Evolutionary conservation across 2,113 vertebrate species (phyloP), one percentile per base, ranked within the genome.

Genomic region (Ariopsis seemanni): DNA sequence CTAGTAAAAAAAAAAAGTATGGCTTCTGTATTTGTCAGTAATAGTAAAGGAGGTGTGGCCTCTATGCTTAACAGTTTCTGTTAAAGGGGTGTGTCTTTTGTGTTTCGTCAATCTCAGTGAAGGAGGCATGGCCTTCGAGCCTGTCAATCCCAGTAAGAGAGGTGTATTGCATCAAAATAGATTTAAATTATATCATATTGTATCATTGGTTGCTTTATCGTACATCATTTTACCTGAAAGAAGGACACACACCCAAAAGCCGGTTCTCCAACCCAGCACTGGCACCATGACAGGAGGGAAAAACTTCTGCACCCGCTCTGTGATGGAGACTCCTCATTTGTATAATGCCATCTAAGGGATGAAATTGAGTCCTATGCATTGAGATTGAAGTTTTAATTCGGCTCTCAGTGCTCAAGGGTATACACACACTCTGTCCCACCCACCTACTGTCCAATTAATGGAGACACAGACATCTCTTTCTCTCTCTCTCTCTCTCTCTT

Each of bases 301-400:
- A 48, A 10, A 48, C 57, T 25, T 53, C 17, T 63, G 69, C 52
- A 71, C 82, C 20, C 22, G 42, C 52, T 87, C 57, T 74, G 57
- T 15, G 20, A 81, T 53, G 69, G 27, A 84, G 85, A 82, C n/a
- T 74, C 67, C 88, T 92, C 90, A 90, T 91, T 91, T 91, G 89
- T 89, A 92, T 92, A 92, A 93, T 92, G 90, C 89, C 63, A 79
- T 85, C 85, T 90, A 90, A 92, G 69, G 90, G 91, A 90, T 91
- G 91, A 93, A 92, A 92, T 92, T 89, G 92, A 91, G 90, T 91
- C 85, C 90, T 89, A 81, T 86, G 86, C 69, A 69, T 85, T 57
- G 85, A 89, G 90, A 93, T 93, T 92, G 89, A 92, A 92, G 90
- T 93, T 92, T 91, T 91, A 93, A 93, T 92, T 93, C 89, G 84